These are phyloP conservation scores for Agonopterix subpropinquella DNA, from an alignment of 2,888 invertebrate genomes.

Conservation along the genomic window DNA sequence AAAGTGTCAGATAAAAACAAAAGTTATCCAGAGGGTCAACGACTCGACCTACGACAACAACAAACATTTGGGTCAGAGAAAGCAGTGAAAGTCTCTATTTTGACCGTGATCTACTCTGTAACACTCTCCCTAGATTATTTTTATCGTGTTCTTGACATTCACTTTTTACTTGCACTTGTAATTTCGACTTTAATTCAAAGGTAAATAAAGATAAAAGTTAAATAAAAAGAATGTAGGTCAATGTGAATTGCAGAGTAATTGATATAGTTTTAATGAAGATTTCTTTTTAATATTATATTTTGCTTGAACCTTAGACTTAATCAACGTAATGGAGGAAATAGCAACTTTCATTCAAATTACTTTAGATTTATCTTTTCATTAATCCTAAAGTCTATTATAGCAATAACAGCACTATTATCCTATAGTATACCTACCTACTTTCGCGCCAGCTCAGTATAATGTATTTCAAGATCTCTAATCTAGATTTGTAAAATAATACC, in stretches of 20 bases:
- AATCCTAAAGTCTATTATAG: too few relatives aligned
- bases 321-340: too few relatives aligned
- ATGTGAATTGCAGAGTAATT: constrained; percentile 17
- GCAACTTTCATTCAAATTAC: too few relatives aligned
- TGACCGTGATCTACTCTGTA: constrained; percentile 11
- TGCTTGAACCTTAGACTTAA: neutral
- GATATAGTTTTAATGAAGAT: constrained; percentile 38
- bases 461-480: too few relatives aligned
- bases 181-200: constrained; percentile 22
- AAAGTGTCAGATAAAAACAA: constrained; percentile 66
- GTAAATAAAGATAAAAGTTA: neutral
- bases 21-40: constrained; percentile 62
- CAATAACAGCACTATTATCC: too few relatives aligned
- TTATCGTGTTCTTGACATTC: constrained; percentile 43
- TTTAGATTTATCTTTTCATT: too few relatives aligned
- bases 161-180: constrained; percentile 23
- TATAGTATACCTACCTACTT: too few relatives aligned
- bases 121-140: constrained; percentile 53
- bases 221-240: constrained; percentile 5
- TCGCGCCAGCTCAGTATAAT: too few relatives aligned
- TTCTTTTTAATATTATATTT: constrained; percentile 24
- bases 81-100: constrained; percentile 58
- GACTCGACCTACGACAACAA: constrained; percentile 55
- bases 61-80: constrained; percentile 57
- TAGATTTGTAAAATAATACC: too few relatives aligned